Evolutionary conservation across 2,113 vertebrate genomes (phyloP).

Genomic region (Numida meleagris): DNA sequence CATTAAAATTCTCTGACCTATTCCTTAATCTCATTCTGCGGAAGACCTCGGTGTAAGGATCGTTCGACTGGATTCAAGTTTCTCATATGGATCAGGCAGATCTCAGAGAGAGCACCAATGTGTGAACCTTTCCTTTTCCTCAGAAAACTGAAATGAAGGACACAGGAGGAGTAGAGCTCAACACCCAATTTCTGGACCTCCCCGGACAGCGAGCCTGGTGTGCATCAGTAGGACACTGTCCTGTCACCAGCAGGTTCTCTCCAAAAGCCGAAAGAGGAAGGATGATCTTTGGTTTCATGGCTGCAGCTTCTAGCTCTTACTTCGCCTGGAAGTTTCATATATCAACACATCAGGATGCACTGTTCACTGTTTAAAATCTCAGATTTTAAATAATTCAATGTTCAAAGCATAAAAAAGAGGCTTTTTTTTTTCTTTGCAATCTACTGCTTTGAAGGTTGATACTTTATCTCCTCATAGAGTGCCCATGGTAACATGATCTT

Average conservation of each 20-base stretch:
- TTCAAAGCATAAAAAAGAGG: not conserved
- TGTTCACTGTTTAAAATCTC: not conserved
- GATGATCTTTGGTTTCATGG: not conserved
- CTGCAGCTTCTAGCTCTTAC: not conserved
- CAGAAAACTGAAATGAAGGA: not conserved
- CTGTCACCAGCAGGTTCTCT: not conserved
- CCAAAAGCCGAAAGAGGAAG: not conserved
- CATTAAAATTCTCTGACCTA: not conserved
- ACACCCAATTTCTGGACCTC: not conserved
- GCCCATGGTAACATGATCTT: not conserved
- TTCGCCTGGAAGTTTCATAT: not conserved
- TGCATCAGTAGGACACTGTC: rapidly evolving
- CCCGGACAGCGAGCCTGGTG: not conserved
- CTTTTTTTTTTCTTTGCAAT: not conserved
- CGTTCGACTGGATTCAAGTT: not conserved
- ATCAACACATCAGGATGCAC: not conserved
- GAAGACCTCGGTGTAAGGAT: not conserved
- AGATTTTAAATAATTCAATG: not conserved
- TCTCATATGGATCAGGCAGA: not conserved
- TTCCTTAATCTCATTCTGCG: not conserved
- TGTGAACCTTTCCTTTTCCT: not conserved
- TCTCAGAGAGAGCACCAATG: not conserved
- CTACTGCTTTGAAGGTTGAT: not conserved
- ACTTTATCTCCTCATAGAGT: not conserved
- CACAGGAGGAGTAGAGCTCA: not conserved